A percentile compares a stretch with the other conserved stretches of the same genome.
These are phyloP conservation scores for Meandrina meandrites DNA, from an alignment of 92 coral and sea anemone species.

Conservation along the genomic window DNA sequence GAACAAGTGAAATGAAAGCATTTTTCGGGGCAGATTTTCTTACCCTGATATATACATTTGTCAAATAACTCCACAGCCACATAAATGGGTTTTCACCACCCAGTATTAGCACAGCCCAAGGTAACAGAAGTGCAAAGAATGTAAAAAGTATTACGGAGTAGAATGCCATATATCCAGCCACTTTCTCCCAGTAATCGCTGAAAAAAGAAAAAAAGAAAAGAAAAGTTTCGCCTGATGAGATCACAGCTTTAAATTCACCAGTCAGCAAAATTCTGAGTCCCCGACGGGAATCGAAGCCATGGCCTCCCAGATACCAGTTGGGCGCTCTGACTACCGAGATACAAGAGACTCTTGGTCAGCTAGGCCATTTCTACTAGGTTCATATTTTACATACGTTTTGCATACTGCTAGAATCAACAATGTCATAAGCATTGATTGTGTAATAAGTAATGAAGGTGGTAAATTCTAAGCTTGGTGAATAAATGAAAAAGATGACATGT, in stretches of 20 bases:
- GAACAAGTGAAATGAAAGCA: neutral
- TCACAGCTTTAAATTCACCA: neutral
- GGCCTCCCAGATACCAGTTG: too few relatives aligned
- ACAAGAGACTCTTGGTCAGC: too few relatives aligned
- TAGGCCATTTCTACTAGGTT: too few relatives aligned
- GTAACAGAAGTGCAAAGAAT: conserved; percentile 79
- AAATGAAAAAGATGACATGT: too few relatives aligned
- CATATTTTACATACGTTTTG: too few relatives aligned
- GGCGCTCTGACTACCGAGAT: too few relatives aligned
- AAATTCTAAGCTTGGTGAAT: too few relatives aligned
- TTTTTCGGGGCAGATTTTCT: neutral
- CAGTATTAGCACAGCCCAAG: conserved; percentile 86
- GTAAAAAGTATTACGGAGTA: conserved; percentile 73
- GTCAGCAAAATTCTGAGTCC: too few relatives aligned
- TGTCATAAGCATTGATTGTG: too few relatives aligned
- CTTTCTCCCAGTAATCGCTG: conserved; percentile 73
- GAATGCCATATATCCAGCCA: conserved; percentile 77
- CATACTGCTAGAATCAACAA: too few relatives aligned
- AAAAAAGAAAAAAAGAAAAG: neutral
- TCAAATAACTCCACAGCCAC: conserved; percentile 75
- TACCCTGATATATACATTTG: conserved; percentile 68
- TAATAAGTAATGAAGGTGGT: too few relatives aligned
- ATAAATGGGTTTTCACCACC: conserved; percentile 84
- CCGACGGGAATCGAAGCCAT: too few relatives aligned
- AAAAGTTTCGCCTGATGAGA: neutral